Percentiles rank a stretch among this genome's conserved stretches.
phyloP scores from a whole-genome alignment of 2,888 invertebrate species.

The Nemoura dubitans region DNA sequence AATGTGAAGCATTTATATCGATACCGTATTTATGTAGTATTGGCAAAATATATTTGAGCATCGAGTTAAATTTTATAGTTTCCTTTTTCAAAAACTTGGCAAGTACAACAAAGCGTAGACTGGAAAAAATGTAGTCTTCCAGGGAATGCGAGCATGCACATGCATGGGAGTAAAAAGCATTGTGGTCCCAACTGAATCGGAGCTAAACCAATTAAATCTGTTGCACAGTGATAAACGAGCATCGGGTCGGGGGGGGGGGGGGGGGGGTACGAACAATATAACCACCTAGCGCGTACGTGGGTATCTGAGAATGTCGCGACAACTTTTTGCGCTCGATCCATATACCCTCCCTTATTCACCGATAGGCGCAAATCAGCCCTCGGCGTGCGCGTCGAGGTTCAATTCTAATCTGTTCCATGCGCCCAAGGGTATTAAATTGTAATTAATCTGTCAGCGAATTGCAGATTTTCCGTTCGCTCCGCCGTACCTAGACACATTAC shows the following conservation, averaged over 20 bases:
- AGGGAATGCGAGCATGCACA: too few relatives aligned
- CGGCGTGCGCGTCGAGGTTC: background rate
- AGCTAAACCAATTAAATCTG: conserved; percentile 5
- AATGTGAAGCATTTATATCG: too few relatives aligned
- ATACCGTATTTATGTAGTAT: too few relatives aligned
- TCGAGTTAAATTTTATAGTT: too few relatives aligned
- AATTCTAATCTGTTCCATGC: conserved; percentile 36
- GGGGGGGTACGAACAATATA: conserved; percentile 19
- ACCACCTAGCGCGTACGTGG: conserved; percentile 13
- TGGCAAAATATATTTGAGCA: too few relatives aligned
- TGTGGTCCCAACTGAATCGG: background rate
- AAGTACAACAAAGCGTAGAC: too few relatives aligned
- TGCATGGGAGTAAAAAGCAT: too few relatives aligned
- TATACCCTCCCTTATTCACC: background rate
- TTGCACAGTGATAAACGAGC: conserved; percentile 26
- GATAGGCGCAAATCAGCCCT: background rate
- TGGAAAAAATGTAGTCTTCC: too few relatives aligned
- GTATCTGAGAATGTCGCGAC: conserved; percentile 10
- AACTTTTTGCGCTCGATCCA: background rate
- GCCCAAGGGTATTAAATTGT: conserved; percentile 46
- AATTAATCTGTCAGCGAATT: conserved; percentile 42
- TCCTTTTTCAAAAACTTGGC: too few relatives aligned
- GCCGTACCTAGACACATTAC: background rate
- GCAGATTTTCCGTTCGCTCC: conserved; percentile 14
- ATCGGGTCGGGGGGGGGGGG: background rate